Evolutionary conservation across 2,113 vertebrate genomes (phyloP).

Genomic region (Progne subis): DNA sequence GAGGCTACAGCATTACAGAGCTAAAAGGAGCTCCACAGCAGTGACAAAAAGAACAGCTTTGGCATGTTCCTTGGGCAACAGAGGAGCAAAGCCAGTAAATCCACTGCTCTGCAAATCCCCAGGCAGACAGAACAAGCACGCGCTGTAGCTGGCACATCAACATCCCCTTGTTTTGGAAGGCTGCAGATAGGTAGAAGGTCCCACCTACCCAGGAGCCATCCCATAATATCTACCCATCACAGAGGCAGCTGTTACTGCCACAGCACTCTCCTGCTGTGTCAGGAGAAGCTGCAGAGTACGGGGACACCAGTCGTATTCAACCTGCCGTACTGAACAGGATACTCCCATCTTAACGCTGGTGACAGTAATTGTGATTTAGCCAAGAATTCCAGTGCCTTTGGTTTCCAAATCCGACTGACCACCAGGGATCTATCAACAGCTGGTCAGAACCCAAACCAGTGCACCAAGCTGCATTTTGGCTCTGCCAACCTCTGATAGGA

Average conservation of each 20-base stretch:
- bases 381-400: background rate
- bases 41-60: background rate
- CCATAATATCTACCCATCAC: background rate
- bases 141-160: background rate
- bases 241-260: background rate
- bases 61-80: background rate
- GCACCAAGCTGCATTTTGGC: background rate
- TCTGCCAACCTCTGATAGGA: background rate
- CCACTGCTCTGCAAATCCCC: background rate
- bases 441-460: background rate
- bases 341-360: background rate
- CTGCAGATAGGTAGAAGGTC: background rate
- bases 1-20: background rate
- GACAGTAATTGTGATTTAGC: fast-evolving
- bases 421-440: background rate
- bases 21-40: background rate
- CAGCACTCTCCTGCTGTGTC: background rate
- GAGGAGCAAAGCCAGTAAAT: background rate
- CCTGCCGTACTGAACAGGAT: background rate
- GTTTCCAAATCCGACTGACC: background rate
- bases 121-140: background rate
- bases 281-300: background rate
- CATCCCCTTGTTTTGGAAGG: background rate
- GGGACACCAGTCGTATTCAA: background rate
- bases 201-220: background rate